Base-by-base conservation (phyloP, 1,140 invertebrate species). In the Psilanteris sp. region DNA sequence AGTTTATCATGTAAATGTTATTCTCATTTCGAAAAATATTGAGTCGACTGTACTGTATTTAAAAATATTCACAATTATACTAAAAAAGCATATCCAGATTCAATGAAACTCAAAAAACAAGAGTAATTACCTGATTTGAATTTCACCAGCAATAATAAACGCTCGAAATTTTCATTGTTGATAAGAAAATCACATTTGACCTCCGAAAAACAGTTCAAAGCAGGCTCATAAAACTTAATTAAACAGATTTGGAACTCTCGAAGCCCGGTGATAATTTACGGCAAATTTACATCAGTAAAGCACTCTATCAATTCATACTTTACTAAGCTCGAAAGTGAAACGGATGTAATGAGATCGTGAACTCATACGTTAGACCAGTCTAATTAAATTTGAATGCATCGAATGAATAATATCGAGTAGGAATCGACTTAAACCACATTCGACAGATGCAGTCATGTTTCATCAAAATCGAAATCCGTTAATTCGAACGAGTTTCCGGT, bases 291-390 rank as follows among this genome's bases (percentile, higher is more conserved):
- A 27, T 4, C 20, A 6, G 29, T 15, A 11, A 24, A 14, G 11
- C 34, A 18, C 34, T 62, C 44, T 50, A 62, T 50, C 44, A 50
- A 50, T 62, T 41, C 44, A 62, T 50, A 50, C 44, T 41, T 50
- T 29, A 27, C 26, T 13, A 13, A 43, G 13, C 20, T 24, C 24
- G 46, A 66, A 66, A 66, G 61, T 52, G 36, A 66, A 54, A 52
- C 7, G 2, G 29, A 1, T 16, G 37, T 43, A 66, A 66, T 64
- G 59, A 64, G 36, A 52, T 64, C 48, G 37, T 34, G 48, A 54
- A 48, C 29, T 54, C 48, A 66, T 54, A 66, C 29, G 37, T 54
- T 36, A 54, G 36, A 36, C 8, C 9, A 24, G 20, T 66, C 36
- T 54, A 44, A 66, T 66, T 54, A 54, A 66, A 66, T 44, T 44